Base-by-base conservation (phyloP, 2,888 invertebrate species). In the Synanthedon myopaeformis region DNA sequence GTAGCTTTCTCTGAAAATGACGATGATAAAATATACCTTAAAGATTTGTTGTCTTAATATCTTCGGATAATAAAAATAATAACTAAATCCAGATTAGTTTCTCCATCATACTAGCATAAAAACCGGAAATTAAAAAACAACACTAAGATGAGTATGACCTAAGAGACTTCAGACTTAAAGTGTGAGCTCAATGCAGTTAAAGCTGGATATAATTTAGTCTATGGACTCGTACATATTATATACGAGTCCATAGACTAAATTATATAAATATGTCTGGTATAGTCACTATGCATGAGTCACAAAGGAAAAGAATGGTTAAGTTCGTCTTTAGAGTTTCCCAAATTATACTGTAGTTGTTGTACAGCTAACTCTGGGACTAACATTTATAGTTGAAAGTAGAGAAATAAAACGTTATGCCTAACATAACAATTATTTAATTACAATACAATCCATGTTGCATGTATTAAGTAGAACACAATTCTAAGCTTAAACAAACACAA, bases 281-380 rank as follows among this genome's bases (percentile, higher is more conserved):
- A 58, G 55, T 60, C 63, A 56, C 35, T 11, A 2, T 49, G 54
- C 52, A 61, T 80, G 80, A 81, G 59, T 81, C 80, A 82, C 72
- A 17, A 49, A 77, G 79, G 80, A 78, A 81, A 77, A 72, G 75
- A 70, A 70, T 70, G 68, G 71, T 82, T 72, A 74, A 72, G 70
- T 69, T 74, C 68, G 72, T 76, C 73, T 70, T 74, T 70, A 63
- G 65, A 72, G 71, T 69, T 69, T 68, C 63, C 62, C 66, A 63
- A 72, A 78, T 73, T 70, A 72, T 66, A 45, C 45, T 45, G 12
- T 45, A 45, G 45, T 35, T 35, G 28, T 28, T 28, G 35, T 35
- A 28, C 8, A 35, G 35, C 35, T 35, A 35, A 45, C 13, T 23
- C 5, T 45, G n/a, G 45, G 45, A n/a, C n/a, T 45, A 45, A 45